Percentiles rank a stretch among this genome's conserved stretches.
Conservation (phyloP, 2,113 vertebrate genomes). For the Numenius arquata region DNA sequence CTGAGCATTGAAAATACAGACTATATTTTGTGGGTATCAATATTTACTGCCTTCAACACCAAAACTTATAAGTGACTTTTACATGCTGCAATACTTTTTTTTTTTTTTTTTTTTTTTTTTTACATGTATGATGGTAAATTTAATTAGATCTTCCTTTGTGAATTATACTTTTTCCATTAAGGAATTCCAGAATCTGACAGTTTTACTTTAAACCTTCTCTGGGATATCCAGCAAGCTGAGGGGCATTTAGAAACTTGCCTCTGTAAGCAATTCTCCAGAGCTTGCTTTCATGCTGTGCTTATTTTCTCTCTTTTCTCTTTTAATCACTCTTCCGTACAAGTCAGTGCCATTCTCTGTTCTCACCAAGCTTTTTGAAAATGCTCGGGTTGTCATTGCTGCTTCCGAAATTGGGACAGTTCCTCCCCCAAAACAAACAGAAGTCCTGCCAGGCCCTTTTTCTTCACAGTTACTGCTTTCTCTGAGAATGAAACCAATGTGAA, state of each 20-base stretch:
- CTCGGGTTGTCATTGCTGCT: background rate
- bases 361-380: background rate
- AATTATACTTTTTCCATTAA: background rate
- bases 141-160: background rate
- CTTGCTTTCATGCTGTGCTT: slow-evolving; percentile 34
- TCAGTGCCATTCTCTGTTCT: slow-evolving; percentile 1
- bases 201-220: background rate
- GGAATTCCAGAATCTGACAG: background rate
- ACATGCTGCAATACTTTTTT: background rate
- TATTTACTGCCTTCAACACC: background rate
- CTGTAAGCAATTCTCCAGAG: background rate
- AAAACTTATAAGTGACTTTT: background rate
- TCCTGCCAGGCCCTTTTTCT: background rate
- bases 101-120: background rate
- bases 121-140: background rate
- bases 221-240: background rate
- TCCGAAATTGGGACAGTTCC: slow-evolving; percentile 22
- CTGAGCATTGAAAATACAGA: background rate
- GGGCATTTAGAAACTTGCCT: slow-evolving; percentile 16
- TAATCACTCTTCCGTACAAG: slow-evolving; percentile 5
- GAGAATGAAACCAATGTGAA: background rate
- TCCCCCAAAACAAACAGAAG: slow-evolving; percentile 11
- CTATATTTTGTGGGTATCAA: background rate
- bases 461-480: background rate
- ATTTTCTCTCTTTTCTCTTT: slow-evolving; percentile 20